Evolutionary conservation across 2,113 vertebrate species (phyloP).

Genomic region (Orientallactaga bullata): DNA sequence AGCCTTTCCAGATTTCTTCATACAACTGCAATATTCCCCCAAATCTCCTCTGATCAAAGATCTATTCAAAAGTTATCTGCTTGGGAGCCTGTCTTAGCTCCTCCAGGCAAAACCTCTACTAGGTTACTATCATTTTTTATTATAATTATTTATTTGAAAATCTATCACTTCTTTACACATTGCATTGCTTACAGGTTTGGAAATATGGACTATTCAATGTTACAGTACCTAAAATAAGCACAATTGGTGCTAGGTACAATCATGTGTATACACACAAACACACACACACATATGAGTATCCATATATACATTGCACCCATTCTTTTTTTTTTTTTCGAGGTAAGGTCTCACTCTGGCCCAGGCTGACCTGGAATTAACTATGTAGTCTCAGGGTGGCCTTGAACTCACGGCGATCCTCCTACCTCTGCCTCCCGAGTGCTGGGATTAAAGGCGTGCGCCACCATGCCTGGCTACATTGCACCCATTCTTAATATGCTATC

Average conservation of each 20-base stretch:
- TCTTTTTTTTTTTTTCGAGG: too few species aligned
- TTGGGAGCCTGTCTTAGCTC: background rate
- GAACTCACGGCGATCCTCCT: too few species aligned
- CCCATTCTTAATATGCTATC: background rate
- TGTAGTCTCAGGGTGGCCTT: too few species aligned
- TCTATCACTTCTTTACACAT: background rate
- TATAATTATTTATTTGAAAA: constrained; percentile 29
- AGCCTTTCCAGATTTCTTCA: background rate
- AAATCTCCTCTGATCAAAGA: background rate
- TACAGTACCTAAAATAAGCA: background rate
- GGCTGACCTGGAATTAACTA: too few species aligned
- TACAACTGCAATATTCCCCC: background rate
- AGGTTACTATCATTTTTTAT: background rate
- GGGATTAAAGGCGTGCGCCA: too few species aligned
- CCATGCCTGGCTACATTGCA: too few species aligned
- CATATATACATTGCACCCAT: background rate
- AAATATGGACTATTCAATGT: background rate
- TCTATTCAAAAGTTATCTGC: background rate
- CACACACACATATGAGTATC: background rate
- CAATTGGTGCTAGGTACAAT: background rate
- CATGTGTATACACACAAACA: background rate
- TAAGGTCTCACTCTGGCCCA: too few species aligned
- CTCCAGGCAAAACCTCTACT: background rate
- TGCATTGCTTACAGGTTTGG: background rate
- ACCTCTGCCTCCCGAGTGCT: too few species aligned